Base-by-base conservation (phyloP, 2,113 vertebrate genomes). In the Pseudopipra pipra region DNA sequence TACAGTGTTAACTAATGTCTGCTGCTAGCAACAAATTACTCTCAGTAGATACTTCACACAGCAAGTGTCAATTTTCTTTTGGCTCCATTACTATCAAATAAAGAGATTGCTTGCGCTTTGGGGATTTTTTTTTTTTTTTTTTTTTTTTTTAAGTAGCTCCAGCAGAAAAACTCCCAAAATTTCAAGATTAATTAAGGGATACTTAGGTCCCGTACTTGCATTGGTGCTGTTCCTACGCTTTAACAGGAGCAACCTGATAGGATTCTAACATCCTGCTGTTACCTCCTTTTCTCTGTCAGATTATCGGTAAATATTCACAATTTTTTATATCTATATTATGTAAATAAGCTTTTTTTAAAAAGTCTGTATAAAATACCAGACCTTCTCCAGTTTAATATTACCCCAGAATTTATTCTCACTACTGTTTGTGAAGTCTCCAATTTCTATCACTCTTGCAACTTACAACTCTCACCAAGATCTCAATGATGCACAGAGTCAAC, bases 371-470 rank as follows among this genome's bases (percentile, higher is more conserved):
- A 96, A 95, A 88, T 78, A 93, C 63, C 71, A 66, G 37, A 80
- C 30, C 35, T 77, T 84, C 83, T 78, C 63, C 27, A 93, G 90
- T 80, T 72, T 96, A 96, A 94, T 95, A 90, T 61, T 61, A 78
- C 2, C 12, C 30, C 47, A 39, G 18, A 85, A 82, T 94, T 93
- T 93, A 84, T 92, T 93, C 76, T 84, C 33, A 78, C 68, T 88
- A 19, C 44, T 94, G 23, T 76, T 86, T 91, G 43, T 90, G 79
- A 86, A 39, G 85, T 83, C 71, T 91, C 58, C 4, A 35, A 12
- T 80, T 94, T 90, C 70, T 93, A n/a, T 65, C 35, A 65, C 28
- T 88, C 59, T 55, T 49, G 35, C 47, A 90, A 88, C 35, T 83
- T 52, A 30, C 8, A 74, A 5, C 55, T 91, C 75, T 56, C 56